These are phyloP conservation scores for Bellardia pandia DNA, from an alignment of 2,888 invertebrate species.

Conservation along the genomic window DNA sequence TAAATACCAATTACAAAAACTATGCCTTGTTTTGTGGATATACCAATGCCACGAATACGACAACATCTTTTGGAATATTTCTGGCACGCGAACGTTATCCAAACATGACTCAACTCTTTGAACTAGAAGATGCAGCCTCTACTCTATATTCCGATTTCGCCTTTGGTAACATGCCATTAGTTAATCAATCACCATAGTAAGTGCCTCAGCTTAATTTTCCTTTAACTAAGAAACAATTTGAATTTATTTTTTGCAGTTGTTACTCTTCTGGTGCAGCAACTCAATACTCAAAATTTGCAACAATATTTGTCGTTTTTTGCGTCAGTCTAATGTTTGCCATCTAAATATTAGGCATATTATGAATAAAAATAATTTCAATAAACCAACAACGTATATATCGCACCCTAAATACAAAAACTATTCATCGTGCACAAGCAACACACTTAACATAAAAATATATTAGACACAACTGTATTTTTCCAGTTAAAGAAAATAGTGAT, in stretches of 20 bases:
- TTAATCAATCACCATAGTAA: too few species aligned
- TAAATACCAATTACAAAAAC: conserved; percentile 76
- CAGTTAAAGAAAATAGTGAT: too few species aligned
- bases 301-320: neutral
- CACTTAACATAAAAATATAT: too few species aligned
- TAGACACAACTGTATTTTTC: too few species aligned
- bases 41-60: conserved; percentile 75
- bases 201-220: too few species aligned
- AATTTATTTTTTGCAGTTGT: neutral
- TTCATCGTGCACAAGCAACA: too few species aligned
- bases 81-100: conserved; percentile 74
- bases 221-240: too few species aligned
- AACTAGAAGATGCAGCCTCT: too few species aligned
- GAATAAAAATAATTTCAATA: neutral
- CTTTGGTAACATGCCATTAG: too few species aligned
- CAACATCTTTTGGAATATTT: conserved; percentile 75
- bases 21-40: conserved; percentile 79
- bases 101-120: conserved; percentile 63
- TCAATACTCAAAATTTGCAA: neutral
- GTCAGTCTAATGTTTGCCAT: neutral
- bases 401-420: too few species aligned
- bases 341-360: neutral
- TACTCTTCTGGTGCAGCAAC: neutral
- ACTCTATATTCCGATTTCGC: too few species aligned
- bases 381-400: too few species aligned